Evolutionary conservation across 2,888 invertebrate species (phyloP), one percentile per base, ranked within the genome.

Genomic region (Aporophyla nigra): DNA sequence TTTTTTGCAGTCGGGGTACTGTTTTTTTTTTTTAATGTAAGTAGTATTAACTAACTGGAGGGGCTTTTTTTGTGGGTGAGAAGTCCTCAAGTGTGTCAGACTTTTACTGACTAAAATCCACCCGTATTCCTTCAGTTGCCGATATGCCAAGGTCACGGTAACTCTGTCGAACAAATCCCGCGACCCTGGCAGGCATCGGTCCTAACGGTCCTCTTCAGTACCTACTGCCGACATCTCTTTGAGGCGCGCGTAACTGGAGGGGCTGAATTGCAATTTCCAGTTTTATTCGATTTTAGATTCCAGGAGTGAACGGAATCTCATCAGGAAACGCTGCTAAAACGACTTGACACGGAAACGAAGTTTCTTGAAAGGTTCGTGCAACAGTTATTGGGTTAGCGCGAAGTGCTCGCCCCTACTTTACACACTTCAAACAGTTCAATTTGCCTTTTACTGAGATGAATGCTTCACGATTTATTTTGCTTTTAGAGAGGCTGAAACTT

Each of bases 301-400:
- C 53, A 58, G 33, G 10, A 24, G 40, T 53, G 27, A 49, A 67
- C 21, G 58, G 54, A 71, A 76, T 69, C 53, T 61, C 46, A 49
- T 67, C 49, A 53, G 49, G 46, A 27, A 51, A 12, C 5, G 19
- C 14, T 10, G 49, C 14, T 14, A 19, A n/a, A 58, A 21, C 56
- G 51, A 59, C 59, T 74, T 56, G 65, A 46, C 16, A 53, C 14
- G 33, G 53, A 62, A 70, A 75, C 65, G 27, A 70, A 74, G 56
- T 72, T 83, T 27, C 54, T 67, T 67, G 27, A 56, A 72, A 71
- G 71, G 58, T 63, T 70, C 61, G 24, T 40, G 71, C 49, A 56
- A 72, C 12, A 7, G 66, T 53, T 69, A 78, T 63, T 58, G 56
- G 43, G 62, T 74, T 84, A 67, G 21, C 59, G 33, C 1, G n/a